These are phyloP conservation scores for Cacajao melanocephalus DNA, from an alignment of 2,797 vertebrate species.

Conservation along the genomic window DNA sequence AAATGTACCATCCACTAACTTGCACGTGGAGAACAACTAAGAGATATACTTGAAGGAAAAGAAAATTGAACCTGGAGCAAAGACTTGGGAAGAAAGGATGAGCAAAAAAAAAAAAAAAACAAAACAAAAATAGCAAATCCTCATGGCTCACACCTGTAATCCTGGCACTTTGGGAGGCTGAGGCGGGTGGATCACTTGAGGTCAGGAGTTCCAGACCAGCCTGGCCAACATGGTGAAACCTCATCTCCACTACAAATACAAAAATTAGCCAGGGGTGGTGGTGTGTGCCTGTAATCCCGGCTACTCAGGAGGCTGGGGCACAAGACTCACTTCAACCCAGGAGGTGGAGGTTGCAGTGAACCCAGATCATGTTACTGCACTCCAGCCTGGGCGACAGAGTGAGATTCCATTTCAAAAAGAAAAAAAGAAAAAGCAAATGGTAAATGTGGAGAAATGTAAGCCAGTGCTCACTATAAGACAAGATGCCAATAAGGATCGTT, in stretches of 20 bases:
- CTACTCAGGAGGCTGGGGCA: neutral
- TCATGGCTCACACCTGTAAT: neutral
- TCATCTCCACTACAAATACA: neutral
- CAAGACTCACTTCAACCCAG: neutral
- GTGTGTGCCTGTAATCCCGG: neutral
- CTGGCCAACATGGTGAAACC: neutral
- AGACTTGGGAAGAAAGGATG: neutral
- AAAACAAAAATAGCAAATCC: too few relatives aligned
- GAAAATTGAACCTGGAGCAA: neutral
- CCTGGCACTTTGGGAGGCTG: neutral
- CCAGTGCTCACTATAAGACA: neutral
- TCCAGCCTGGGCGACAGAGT: neutral
- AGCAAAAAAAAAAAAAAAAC: too few relatives aligned
- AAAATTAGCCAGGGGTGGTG: neutral
- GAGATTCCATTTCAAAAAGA: neutral
- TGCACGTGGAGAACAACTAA: neutral
- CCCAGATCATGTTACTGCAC: too few relatives aligned
- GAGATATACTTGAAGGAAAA: neutral
- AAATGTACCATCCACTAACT: neutral
- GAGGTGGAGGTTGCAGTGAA: neutral
- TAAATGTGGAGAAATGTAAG: rapidly evolving
- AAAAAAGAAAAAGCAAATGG: neutral
- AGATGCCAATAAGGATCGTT: rapidly evolving
- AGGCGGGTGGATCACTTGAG: neutral
- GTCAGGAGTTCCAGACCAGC: neutral